A percentile compares a stretch with the other conserved stretches of the same genome.
phyloP scores from a whole-genome alignment of 2,113 vertebrate species.

The Onychostruthus taczanowskii region DNA sequence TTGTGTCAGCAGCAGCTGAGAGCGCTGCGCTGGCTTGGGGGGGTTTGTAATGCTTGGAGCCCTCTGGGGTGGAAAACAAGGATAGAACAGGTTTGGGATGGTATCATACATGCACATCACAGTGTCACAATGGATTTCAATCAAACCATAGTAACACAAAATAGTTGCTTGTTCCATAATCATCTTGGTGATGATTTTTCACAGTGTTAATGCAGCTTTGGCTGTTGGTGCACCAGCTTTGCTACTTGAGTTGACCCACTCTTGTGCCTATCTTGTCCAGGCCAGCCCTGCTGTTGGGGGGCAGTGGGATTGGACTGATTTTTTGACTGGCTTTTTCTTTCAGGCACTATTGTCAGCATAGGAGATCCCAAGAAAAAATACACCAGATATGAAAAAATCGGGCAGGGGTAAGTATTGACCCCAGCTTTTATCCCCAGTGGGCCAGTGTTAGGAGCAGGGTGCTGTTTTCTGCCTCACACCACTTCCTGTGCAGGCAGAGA shows the following conservation, averaged over 20 bases:
- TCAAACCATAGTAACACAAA: not conserved
- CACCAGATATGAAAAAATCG: slow-evolving; percentile 84
- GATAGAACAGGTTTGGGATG: not conserved
- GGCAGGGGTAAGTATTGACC: slow-evolving; percentile 78
- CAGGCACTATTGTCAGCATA: slow-evolving; percentile 85
- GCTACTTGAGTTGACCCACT: not conserved
- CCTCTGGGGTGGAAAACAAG: not conserved
- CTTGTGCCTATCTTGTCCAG: not conserved
- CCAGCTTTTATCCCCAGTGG: not conserved
- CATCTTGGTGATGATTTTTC: not conserved
- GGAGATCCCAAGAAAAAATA: slow-evolving; percentile 86
- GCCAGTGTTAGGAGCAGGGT: not conserved
- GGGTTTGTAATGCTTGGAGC: not conserved
- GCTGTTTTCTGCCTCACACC: not conserved
- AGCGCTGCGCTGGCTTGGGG: accelerated
- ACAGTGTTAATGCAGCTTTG: not conserved
- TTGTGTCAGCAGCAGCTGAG: not conserved
- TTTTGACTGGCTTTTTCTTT: not conserved
- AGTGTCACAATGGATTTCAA: not conserved
- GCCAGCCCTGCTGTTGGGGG: not conserved
- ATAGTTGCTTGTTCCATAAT: not conserved
- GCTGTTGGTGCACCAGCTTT: not conserved
- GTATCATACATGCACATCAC: not conserved
- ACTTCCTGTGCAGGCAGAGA: not conserved
- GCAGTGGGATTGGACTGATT: not conserved